Evolutionary conservation across 2,113 vertebrate species (phyloP).

Genomic region (Scolopax mira): DNA sequence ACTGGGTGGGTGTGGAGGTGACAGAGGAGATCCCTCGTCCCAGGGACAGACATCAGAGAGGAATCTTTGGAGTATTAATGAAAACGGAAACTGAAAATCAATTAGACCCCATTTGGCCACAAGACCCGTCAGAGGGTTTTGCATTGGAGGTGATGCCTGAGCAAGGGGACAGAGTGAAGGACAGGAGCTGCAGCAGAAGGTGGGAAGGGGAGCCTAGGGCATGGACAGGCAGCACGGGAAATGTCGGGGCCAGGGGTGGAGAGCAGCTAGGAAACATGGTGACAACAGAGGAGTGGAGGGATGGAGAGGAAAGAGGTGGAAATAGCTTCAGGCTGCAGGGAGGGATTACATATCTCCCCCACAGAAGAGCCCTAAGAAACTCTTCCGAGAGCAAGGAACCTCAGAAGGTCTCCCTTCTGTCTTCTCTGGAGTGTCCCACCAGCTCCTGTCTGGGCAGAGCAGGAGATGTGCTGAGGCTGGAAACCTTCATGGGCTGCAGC

Average conservation of each 20-base stretch:
- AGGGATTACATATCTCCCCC: not conserved
- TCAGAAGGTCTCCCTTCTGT: not conserved
- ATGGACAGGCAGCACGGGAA: not conserved
- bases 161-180: not conserved
- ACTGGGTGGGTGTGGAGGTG: not conserved
- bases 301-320: not conserved
- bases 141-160: not conserved
- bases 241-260: not conserved
- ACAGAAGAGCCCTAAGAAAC: not conserved
- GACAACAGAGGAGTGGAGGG: not conserved
- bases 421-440: not conserved
- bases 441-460: not conserved
- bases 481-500: not conserved
- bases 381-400: not conserved
- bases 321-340: not conserved
- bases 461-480: rapidly evolving
- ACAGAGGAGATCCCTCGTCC: not conserved
- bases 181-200: not conserved
- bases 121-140: not conserved
- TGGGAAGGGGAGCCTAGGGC: not conserved
- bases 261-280: not conserved
- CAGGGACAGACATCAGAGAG: not conserved
- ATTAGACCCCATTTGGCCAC: not conserved
- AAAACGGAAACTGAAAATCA: not conserved
- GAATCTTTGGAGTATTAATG: not conserved